Conservation (phyloP, 2,888 invertebrate species). For the Hemistola chrysoprasaria region DNA sequence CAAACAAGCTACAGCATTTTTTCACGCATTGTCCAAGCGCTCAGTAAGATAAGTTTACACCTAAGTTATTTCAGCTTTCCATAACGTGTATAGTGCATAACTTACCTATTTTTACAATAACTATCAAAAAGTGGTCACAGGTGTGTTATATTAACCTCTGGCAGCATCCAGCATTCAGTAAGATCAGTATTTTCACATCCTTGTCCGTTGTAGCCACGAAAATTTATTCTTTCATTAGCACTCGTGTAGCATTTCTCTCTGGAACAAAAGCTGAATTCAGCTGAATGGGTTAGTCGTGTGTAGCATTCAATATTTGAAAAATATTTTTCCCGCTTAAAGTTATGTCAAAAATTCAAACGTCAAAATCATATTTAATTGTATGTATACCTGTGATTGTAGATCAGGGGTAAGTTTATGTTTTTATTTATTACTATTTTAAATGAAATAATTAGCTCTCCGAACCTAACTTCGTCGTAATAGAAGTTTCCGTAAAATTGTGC, state of each 20-base stretch:
- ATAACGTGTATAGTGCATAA: too few relatives aligned
- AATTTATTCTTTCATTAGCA: slow-evolving; percentile 56
- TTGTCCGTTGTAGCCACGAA: slow-evolving; percentile 59
- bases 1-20: too few relatives aligned
- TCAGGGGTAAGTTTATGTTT: slow-evolving; percentile 2
- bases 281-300: slow-evolving; percentile 1
- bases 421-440: slow-evolving; percentile 18
- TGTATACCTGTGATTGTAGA: background rate
- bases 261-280: too few relatives aligned
- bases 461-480: slow-evolving; percentile 78
- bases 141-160: slow-evolving; percentile 59
- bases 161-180: slow-evolving; percentile 84
- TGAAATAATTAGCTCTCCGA: too few relatives aligned
- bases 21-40: too few relatives aligned
- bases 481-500: slow-evolving; percentile 82
- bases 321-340: slow-evolving; percentile 16
- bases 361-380: slow-evolving; percentile 11
- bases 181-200: slow-evolving; percentile 68
- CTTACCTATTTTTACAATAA: background rate
- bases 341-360: slow-evolving; percentile 12
- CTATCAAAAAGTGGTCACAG: too few relatives aligned
- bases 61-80: too few relatives aligned
- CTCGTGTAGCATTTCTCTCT: slow-evolving; percentile 73
- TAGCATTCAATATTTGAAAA: background rate
- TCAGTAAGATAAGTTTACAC: too few relatives aligned